phyloP scores from a whole-genome alignment of 2,113 vertebrate species.

The Albula glossodonta region DNA sequence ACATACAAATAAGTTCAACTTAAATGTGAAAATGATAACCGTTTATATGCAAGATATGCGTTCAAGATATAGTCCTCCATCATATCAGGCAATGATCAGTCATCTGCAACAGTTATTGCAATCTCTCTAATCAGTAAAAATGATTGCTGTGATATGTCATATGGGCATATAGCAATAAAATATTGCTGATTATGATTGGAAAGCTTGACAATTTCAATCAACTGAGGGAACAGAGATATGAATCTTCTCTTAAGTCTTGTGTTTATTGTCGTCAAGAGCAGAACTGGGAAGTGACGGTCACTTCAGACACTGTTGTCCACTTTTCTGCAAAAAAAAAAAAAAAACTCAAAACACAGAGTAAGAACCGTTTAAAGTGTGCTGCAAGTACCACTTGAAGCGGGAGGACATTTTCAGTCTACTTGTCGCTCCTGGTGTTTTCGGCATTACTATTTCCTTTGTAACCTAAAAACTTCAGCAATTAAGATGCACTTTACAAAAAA shows the following conservation, averaged over 20 bases:
- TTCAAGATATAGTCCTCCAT: too few species aligned
- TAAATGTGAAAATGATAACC: not conserved
- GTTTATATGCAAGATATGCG: not conserved
- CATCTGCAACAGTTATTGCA: too few species aligned
- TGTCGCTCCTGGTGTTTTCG: slow-evolving; percentile 43
- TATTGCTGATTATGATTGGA: not conserved
- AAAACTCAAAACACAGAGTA: slow-evolving; percentile 31
- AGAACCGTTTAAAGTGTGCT: not conserved
- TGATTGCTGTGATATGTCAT: too few species aligned
- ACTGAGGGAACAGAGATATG: not conserved
- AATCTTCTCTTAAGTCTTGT: not conserved
- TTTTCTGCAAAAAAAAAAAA: not conserved
- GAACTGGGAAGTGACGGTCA: not conserved
- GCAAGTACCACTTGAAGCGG: slow-evolving; percentile 27
- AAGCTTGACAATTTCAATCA: not conserved
- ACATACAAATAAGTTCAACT: not conserved
- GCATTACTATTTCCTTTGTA: slow-evolving; percentile 55
- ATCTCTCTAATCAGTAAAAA: too few species aligned
- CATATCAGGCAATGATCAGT: too few species aligned
- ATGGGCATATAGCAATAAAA: too few species aligned
- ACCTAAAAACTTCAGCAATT: slow-evolving; percentile 57
- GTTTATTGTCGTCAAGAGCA: not conserved
- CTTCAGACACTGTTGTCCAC: not conserved
- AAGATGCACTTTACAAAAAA: slow-evolving; percentile 61
- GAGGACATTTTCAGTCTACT: slow-evolving; percentile 40